Evolutionary conservation across 2,888 invertebrate genomes (phyloP).

Genomic region (Leptinotarsa tumamoca): DNA sequence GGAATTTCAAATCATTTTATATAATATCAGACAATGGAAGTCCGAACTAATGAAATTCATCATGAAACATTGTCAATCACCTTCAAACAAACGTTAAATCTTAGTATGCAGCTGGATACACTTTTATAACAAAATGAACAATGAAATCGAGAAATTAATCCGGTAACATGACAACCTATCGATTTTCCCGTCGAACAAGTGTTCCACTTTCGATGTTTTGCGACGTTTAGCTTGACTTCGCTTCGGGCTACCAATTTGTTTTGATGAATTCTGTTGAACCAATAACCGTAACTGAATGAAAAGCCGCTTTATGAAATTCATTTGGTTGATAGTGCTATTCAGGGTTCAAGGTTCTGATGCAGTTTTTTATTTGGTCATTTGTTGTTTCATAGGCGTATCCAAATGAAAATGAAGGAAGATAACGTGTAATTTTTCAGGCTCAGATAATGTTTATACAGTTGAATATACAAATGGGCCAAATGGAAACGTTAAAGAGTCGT

Average conservation of each 20-base stretch:
- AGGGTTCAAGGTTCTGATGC: not conserved
- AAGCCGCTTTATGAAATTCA: not conserved
- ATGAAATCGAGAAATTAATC: conserved; percentile 21
- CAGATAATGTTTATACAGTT: too few species aligned
- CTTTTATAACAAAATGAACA: not conserved
- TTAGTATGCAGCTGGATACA: too few species aligned
- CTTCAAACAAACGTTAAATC: too few species aligned
- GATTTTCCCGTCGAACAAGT: conserved; percentile 29
- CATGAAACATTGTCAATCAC: too few species aligned
- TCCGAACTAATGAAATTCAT: too few species aligned
- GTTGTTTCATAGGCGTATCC: too few species aligned
- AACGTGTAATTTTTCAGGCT: too few species aligned
- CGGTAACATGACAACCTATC: conserved; percentile 36
- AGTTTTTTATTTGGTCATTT: not conserved
- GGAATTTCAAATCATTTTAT: too few species aligned
- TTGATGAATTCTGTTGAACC: conserved; percentile 11
- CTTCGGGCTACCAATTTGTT: conserved; percentile 1
- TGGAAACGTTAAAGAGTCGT: too few species aligned
- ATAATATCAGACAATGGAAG: too few species aligned
- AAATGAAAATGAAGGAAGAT: too few species aligned
- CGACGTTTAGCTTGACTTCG: conserved; percentile 22
- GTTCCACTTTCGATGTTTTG: conserved; percentile 31
- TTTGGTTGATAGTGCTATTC: not conserved
- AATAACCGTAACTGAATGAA: not conserved
- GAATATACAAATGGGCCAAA: too few species aligned